A percentile compares a stretch with the other conserved stretches of the same genome.
Conservation (phyloP, 2,113 vertebrate species). For the Bubo bubo region DNA sequence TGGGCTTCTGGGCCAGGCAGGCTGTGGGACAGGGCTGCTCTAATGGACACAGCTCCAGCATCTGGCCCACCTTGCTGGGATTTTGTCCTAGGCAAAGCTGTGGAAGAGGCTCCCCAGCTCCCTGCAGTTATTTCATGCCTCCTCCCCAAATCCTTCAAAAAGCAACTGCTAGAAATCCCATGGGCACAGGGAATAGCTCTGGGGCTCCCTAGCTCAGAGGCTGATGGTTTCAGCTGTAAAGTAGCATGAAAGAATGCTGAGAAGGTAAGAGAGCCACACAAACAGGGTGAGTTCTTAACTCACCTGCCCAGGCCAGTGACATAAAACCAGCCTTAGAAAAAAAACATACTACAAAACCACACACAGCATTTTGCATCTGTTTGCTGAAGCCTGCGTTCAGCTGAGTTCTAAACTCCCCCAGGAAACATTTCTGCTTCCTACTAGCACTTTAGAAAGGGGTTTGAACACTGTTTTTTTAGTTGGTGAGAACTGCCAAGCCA, state of each 20-base stretch:
- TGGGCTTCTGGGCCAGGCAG: neutral
- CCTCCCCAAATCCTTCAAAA: neutral
- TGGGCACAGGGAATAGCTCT: neutral
- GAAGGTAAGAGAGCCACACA: neutral
- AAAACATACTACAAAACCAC: neutral
- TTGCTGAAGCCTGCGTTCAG: neutral
- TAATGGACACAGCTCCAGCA: accelerated
- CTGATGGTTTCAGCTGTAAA: neutral
- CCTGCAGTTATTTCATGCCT: neutral
- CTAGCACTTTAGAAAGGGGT: neutral
- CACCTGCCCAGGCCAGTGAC: neutral
- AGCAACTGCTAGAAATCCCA: neutral
- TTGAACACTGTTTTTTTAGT: neutral
- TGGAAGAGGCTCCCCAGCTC: neutral
- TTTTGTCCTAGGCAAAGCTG: neutral
- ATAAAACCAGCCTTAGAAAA: neutral
- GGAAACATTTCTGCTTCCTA: neutral
- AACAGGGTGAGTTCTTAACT: neutral
- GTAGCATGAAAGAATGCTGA: neutral
- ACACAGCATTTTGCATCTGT: neutral
- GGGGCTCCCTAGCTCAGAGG: neutral
- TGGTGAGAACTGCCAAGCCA: neutral
- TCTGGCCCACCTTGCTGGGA: neutral
- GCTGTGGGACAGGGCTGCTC: neutral
- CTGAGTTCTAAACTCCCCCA: neutral